Evolutionary conservation across 2,888 invertebrate genomes (phyloP), one percentile per base, ranked within the genome.

Genomic region (Plagodis dolabraria): DNA sequence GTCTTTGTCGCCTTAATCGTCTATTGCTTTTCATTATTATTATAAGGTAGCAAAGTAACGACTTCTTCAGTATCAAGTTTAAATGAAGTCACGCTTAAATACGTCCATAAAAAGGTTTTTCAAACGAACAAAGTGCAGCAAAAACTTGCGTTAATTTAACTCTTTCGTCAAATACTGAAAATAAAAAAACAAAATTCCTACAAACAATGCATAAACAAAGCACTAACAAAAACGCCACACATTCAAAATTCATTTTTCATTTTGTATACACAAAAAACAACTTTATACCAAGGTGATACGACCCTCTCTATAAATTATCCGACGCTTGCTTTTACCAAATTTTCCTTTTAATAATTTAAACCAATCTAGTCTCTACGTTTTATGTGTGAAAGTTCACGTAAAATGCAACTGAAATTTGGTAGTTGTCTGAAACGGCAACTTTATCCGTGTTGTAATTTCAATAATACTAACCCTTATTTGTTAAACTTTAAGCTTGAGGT

Each of bases 231-330:
- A 80, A 79, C 79, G 76, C 77, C 76, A 77, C 70, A 69, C 80
- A 80, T 80, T 80, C 75, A 69, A 62, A 72, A 82, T 76, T 80
- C 80, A 83, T 84, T 79, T 80, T 77, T 77, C 74, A 76, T 75
- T 74, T 71, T 65, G 68, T 67, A 63, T 74, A 71, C 62, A 57
- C 76, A 68, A 85, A 84, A 80, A 75, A 74, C 69, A 71, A 74
- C 84, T 80, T 73, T 86, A 85, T 58, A 56, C 64, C 76, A 48
- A 64, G 50, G 75, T 64, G 72, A 77, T 84, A 86, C 78, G 81
- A 76, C 74, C 74, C 74, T 71, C 72, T 74, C 76, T 76, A 82
- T 87, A 84, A 85, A 85, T 86, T 85, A 86, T 82, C 79, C 75
- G 74, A 71, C 74, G 76, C 76, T 75, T 75, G 60, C 58, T 64